Percentiles rank a stretch among this genome's conserved stretches.
phyloP scores from a whole-genome alignment of 2,113 vertebrate genomes.

The Poeciliopsis retropinna region DNA sequence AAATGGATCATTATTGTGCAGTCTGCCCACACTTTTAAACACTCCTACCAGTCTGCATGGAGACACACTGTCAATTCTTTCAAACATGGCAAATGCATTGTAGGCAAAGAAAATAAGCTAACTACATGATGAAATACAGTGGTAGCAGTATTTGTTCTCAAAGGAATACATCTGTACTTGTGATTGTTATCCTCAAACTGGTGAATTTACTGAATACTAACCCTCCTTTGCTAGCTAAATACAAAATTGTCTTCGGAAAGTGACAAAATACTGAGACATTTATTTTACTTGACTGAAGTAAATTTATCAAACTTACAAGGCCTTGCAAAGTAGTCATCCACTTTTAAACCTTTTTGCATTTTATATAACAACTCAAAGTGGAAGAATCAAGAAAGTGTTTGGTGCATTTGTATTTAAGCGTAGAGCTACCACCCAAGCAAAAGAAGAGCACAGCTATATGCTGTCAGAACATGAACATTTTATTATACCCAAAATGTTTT shows the following conservation, averaged over 20 bases:
- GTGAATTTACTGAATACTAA: background rate
- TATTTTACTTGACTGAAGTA: background rate
- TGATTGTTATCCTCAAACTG: too few relatives aligned
- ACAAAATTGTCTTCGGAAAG: background rate
- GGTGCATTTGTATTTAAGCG: too few relatives aligned
- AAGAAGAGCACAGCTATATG: too few relatives aligned
- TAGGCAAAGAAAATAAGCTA: slow-evolving; percentile 35
- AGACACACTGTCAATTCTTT: slow-evolving; percentile 28
- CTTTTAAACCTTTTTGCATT: background rate
- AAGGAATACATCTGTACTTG: background rate
- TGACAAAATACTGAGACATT: background rate
- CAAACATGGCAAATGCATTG: slow-evolving; percentile 50
- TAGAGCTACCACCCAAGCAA: too few relatives aligned
- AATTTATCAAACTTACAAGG: background rate
- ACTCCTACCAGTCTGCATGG: slow-evolving; percentile 4
- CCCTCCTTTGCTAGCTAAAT: background rate
- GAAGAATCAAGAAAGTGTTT: too few relatives aligned
- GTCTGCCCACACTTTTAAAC: slow-evolving; percentile 36
- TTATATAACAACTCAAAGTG: too few relatives aligned
- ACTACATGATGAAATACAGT: slow-evolving; percentile 28
- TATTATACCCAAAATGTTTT: too few relatives aligned
- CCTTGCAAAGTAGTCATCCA: background rate
- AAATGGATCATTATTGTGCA: slow-evolving; percentile 54
- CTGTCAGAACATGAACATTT: too few relatives aligned
- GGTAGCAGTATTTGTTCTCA: background rate